Evolutionary conservation across 2,888 invertebrate genomes (phyloP).

Genomic region (Brachyptera risi): DNA sequence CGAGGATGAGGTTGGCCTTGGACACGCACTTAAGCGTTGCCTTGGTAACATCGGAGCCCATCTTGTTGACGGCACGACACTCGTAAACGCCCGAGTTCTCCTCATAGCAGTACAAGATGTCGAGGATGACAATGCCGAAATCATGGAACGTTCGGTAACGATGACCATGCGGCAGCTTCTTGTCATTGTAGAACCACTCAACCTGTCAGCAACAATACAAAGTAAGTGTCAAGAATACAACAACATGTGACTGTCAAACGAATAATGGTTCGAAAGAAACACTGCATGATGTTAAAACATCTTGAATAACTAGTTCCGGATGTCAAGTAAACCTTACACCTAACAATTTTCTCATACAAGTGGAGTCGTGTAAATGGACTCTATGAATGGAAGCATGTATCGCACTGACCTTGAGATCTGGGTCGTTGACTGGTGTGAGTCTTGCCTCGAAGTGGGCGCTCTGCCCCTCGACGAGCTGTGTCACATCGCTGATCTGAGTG

Average conservation of each 20-base stretch:
- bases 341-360: neutral
- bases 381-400: too few relatives aligned
- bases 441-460: constrained; percentile 92
- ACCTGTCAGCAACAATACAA: constrained; percentile 48
- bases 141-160: constrained; percentile 97
- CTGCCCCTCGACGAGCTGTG: constrained; percentile 88
- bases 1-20: constrained; percentile 84
- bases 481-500: constrained; percentile 79
- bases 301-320: too few relatives aligned
- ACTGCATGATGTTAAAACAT: too few relatives aligned
- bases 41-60: constrained; percentile 82
- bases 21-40: constrained; percentile 82
- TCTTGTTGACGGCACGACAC: constrained; percentile 87
- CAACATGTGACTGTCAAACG: too few relatives aligned
- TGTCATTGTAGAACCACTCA: constrained; percentile 93
- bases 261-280: too few relatives aligned
- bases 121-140: constrained; percentile 93
- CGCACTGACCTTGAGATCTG: constrained; percentile 71
- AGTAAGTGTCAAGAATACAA: too few relatives aligned
- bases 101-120: constrained; percentile 93
- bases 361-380: constrained; percentile 11
- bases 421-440: constrained; percentile 90
- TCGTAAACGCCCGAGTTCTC: constrained; percentile 94
- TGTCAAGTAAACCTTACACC: too few relatives aligned
- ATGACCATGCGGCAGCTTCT: constrained; percentile 89